Conservation (phyloP, 2,888 invertebrate genomes). For the Pammene fasciana region DNA sequence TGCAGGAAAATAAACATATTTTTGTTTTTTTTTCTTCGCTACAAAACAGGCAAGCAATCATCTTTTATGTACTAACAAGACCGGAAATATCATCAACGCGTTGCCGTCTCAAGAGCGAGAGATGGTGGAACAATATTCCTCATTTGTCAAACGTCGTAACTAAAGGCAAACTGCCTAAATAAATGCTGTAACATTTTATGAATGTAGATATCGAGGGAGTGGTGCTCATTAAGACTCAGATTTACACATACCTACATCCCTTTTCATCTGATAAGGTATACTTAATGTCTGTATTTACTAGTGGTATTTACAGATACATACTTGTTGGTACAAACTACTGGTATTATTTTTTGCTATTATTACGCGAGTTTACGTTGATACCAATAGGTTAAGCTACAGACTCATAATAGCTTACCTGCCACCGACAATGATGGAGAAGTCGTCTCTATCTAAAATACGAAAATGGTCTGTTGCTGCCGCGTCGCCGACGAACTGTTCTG, state of each 20-base stretch:
- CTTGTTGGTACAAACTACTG: too few relatives aligned
- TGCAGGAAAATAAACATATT: slow-evolving; percentile 32
- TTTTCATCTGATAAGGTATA: too few relatives aligned
- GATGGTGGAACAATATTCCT: neutral
- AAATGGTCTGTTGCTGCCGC: slow-evolving; percentile 92
- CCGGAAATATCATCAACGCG: slow-evolving; percentile 8
- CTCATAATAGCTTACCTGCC: slow-evolving; percentile 86
- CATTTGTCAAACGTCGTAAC: neutral
- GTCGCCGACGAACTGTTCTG: slow-evolving; percentile 91
- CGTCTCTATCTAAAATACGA: slow-evolving; percentile 93
- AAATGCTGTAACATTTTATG: too few relatives aligned
- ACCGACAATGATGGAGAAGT: slow-evolving; percentile 93
- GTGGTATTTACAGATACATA: too few relatives aligned
- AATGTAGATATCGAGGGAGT: too few relatives aligned
- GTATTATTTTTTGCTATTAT: too few relatives aligned
- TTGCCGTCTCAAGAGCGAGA: neutral
- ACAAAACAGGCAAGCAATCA: neutral
- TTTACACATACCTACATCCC: too few relatives aligned
- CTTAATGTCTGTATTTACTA: too few relatives aligned
- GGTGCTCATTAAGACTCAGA: too few relatives aligned
- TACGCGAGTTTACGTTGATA: too few relatives aligned
- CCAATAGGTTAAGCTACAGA: slow-evolving; percentile 3
- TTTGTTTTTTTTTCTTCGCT: slow-evolving; percentile 2
- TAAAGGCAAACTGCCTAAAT: too few relatives aligned
- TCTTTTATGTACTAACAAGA: neutral